Evolutionary conservation across 2,888 invertebrate genomes (phyloP), one percentile per base, ranked within the genome.

Genomic region (Xylota segnis): DNA sequence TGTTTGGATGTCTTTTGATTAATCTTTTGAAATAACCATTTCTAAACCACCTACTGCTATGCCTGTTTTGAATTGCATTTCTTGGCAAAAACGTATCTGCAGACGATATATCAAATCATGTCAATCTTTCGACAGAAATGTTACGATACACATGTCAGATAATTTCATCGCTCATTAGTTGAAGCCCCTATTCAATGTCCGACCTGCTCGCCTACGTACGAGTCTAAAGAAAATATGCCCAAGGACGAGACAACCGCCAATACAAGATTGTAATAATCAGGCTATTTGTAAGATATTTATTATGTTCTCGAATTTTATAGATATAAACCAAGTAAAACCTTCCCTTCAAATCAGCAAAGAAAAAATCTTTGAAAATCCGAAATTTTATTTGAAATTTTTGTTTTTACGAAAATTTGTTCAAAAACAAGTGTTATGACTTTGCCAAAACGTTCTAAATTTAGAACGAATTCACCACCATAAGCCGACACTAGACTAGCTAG

Each of bases 401-500:
- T n/a, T n/a, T 43, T 4, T 14, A 50, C 50, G 52, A 50, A 5
- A 32, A 23, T 23, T 50, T 58, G 37, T 52, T 65, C 10, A 40
- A 59, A 58, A 78, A 78, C 61, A 65, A 65, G 18, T 74, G 56
- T 74, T 83, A 66, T 40, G 58, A 27, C 45, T 63, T 68, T 76
- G 84, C 82, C 61, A 82, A 86, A 81, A 77, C 9, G 43, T 76
- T 43, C 71, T 86, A 76, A 58, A 77, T 63, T 76, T 82, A 77
- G 76, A 82, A 45, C 27, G 59, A 77, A 77, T 58, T 68, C 56
- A 68, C 58, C 79, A 84, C 70, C 29, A 65, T 58, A 40, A 45
- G 52, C 65, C 37, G 65, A 56, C 47, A 70, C 45, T 56, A 72
- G 45, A 61, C 43, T 6, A 14, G 14, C 5, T 43, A 43, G n/a